phyloP scores from a whole-genome alignment of 1,140 invertebrate species.

The Triops longicaudatus region DNA sequence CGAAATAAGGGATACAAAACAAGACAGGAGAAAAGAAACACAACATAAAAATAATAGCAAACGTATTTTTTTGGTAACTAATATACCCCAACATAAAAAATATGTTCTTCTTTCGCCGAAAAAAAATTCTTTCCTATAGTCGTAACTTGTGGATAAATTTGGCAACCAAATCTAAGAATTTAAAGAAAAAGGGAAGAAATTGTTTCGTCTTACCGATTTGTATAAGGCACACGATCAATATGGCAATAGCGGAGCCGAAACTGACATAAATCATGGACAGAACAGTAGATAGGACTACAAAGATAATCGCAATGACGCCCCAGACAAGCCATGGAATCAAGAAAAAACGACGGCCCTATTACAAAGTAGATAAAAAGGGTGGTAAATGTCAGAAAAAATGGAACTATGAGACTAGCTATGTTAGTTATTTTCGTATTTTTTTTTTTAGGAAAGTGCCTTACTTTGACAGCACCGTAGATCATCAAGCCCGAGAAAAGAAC shows the following conservation, averaged over 20 bases:
- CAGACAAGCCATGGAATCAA: slow-evolving; percentile 28
- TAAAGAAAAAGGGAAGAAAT: not conserved
- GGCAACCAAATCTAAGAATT: not conserved
- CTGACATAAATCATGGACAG: slow-evolving; percentile 15
- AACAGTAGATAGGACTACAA: slow-evolving; percentile 17
- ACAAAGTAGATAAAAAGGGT: not conserved
- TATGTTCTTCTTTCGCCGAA: too few relatives aligned
- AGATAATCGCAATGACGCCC: slow-evolving; percentile 24
- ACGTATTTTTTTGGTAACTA: not conserved
- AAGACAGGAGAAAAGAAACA: not conserved
- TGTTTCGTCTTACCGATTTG: slow-evolving; percentile 24
- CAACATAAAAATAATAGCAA: not conserved
- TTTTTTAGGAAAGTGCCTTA: not conserved
- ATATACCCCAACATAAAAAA: too few relatives aligned
- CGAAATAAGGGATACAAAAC: not conserved
- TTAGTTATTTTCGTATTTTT: too few relatives aligned
- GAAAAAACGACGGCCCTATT: slow-evolving; percentile 24
- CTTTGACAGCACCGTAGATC: slow-evolving; percentile 26
- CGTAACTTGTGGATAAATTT: not conserved
- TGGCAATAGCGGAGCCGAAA: slow-evolving; percentile 12
- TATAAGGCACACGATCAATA: slow-evolving; percentile 24
- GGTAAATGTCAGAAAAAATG: not conserved
- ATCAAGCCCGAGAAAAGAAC: slow-evolving; percentile 24
- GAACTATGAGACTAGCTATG: not conserved
- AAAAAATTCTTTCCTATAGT: not conserved